phyloP scores from a whole-genome alignment of 2,797 vertebrate species.

The Karalla daura region DNA sequence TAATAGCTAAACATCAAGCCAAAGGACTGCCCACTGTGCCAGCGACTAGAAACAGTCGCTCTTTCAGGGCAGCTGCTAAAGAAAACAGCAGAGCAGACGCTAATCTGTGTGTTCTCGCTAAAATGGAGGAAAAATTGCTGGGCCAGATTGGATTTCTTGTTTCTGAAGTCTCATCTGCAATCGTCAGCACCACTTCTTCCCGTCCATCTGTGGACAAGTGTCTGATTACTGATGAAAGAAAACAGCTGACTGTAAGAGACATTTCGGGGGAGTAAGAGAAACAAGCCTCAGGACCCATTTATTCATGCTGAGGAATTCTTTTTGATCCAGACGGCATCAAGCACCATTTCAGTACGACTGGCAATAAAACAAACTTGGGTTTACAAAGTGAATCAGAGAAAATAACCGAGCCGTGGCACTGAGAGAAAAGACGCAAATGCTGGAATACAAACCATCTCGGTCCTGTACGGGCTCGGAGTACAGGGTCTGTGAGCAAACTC shows the following conservation, averaged over 20 bases:
- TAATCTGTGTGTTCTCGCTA: conserved; percentile 51
- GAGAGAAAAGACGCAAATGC: conserved; percentile 38
- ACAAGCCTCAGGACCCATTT: conserved; percentile 58
- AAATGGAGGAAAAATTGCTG: conserved; percentile 45
- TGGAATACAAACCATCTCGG: conserved; percentile 51
- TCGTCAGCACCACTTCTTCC: conserved; percentile 52
- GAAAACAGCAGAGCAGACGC: conserved; percentile 55
- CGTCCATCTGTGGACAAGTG: conserved; percentile 71
- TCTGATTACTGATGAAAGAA: conserved; percentile 73
- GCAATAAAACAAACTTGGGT: conserved; percentile 62
- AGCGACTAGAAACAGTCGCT: conserved; percentile 52
- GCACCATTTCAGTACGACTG: conserved; percentile 58
- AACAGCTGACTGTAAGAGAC: conserved; percentile 65
- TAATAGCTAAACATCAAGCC: conserved; percentile 67
- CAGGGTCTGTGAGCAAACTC: conserved; percentile 55
- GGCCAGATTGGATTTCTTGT: conserved; percentile 72
- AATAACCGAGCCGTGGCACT: conserved; percentile 42
- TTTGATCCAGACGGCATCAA: conserved; percentile 60
- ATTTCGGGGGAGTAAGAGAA: conserved; percentile 46
- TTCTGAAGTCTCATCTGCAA: conserved; percentile 64
- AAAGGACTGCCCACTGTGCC: conserved; percentile 56
- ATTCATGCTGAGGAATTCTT: conserved; percentile 63
- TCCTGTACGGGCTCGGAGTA: conserved; percentile 42
- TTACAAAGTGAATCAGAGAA: conserved; percentile 53
- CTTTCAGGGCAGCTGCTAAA: conserved; percentile 62